Evolutionary conservation across 2,888 invertebrate genomes (phyloP).

Genomic region (Patella depressa): DNA sequence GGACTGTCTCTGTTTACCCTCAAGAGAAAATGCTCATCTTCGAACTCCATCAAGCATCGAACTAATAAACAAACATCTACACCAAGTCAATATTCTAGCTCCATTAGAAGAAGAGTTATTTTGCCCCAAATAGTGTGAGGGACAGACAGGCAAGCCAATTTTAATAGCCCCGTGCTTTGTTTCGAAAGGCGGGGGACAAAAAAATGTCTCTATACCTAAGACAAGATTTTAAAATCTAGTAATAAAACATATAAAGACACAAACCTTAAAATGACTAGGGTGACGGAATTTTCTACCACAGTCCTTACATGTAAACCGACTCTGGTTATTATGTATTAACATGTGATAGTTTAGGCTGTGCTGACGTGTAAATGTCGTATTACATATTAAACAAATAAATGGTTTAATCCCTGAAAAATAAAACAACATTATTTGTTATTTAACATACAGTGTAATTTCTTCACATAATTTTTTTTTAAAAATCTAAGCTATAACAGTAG

Average conservation of each 20-base stretch:
- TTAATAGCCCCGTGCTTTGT: too few relatives aligned
- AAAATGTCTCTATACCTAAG: background rate
- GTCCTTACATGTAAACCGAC: slow-evolving; percentile 76
- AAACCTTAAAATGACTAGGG: slow-evolving; percentile 75
- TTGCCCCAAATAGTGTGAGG: too few relatives aligned
- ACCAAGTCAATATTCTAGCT: too few relatives aligned
- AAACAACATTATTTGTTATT: background rate
- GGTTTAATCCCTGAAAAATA: slow-evolving; percentile 75
- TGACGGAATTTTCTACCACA: slow-evolving; percentile 77
- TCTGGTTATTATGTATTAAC: slow-evolving; percentile 77
- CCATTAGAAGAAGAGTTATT: background rate
- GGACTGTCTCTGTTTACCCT: too few relatives aligned
- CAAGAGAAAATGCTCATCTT: too few relatives aligned
- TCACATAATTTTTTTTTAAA: too few relatives aligned
- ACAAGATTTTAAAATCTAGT: background rate
- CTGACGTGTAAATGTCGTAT: slow-evolving; percentile 76
- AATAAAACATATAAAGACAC: background rate
- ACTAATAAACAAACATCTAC: too few relatives aligned
- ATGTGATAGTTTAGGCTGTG: slow-evolving; percentile 78
- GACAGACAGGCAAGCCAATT: too few relatives aligned
- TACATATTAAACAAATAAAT: slow-evolving; percentile 76
- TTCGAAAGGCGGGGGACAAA: too few relatives aligned
- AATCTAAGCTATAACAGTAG: too few relatives aligned
- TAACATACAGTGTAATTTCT: too few relatives aligned
- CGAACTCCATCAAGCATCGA: too few relatives aligned